Conservation (phyloP, 2,888 invertebrate genomes). For the Aphidoletes aphidimyza region DNA sequence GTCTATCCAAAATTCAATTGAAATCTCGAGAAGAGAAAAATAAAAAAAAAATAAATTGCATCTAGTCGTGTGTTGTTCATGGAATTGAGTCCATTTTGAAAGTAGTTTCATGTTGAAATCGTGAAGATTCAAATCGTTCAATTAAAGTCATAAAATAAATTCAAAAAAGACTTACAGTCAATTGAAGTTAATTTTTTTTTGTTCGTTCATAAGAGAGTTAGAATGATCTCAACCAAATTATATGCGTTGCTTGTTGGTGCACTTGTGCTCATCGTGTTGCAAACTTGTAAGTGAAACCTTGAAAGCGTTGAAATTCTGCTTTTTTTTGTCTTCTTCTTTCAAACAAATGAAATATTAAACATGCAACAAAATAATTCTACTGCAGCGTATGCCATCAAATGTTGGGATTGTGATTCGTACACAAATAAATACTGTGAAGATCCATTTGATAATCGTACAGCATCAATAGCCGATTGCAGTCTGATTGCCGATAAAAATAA, state of each 20-base stretch:
- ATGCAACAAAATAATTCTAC: background rate
- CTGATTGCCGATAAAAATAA: background rate
- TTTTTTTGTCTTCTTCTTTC: too few relatives aligned
- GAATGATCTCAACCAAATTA: background rate
- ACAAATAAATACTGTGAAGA: background rate
- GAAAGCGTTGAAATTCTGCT: background rate
- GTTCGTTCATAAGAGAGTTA: background rate
- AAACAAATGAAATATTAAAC: background rate
- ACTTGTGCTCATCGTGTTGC: background rate
- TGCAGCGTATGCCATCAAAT: background rate
- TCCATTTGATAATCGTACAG: background rate
- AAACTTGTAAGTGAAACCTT: constrained; percentile 14
- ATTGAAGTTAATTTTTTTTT: background rate
- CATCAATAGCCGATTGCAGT: background rate
- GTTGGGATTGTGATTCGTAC: background rate
- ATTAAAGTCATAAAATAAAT: too few relatives aligned
- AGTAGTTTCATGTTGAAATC: too few relatives aligned
- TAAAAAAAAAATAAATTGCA: too few relatives aligned
- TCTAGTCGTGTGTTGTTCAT: too few relatives aligned
- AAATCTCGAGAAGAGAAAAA: too few relatives aligned
- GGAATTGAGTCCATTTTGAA: too few relatives aligned
- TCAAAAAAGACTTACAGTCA: background rate
- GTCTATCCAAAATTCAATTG: background rate
- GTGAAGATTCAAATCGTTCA: too few relatives aligned
- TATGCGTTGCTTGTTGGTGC: background rate